A percentile compares a stretch with the other conserved stretches of the same genome.
phyloP scores from a whole-genome alignment of 2,888 invertebrate genomes.

The Ormia ochracea region DNA sequence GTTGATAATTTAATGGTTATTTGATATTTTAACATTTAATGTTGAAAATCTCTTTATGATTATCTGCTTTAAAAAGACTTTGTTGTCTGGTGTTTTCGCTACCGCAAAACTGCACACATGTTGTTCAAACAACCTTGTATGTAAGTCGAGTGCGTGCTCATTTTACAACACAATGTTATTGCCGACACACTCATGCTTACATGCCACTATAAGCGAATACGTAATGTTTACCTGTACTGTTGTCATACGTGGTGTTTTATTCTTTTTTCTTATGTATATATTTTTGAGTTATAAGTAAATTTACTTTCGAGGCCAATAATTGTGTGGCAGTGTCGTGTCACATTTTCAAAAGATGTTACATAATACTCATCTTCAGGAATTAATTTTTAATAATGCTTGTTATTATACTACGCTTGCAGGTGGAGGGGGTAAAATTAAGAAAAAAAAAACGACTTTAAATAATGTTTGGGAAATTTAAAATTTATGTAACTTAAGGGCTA shows the following conservation, averaged over 20 bases:
- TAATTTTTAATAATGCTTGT: not conserved
- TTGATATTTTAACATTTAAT: constrained; percentile 46
- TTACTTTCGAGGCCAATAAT: constrained; percentile 29
- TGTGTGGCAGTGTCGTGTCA: not conserved
- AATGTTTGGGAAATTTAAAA: not conserved
- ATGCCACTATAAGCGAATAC: too few relatives aligned
- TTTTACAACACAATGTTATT: constrained; percentile 8
- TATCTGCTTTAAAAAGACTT: not conserved
- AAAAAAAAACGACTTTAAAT: not conserved
- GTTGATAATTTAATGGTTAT: constrained; percentile 52
- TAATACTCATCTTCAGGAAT: not conserved
- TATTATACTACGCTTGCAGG: constrained; percentile 16
- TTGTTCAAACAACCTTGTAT: constrained; percentile 9
- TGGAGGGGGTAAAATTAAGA: not conserved
- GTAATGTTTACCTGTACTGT: not conserved
- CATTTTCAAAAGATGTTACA: constrained; percentile 3
- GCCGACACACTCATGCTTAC: constrained; percentile 11
- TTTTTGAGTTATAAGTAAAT: constrained; percentile 17
- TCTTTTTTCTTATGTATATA: too few relatives aligned
- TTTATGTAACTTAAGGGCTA: too few relatives aligned
- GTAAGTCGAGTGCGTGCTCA: not conserved
- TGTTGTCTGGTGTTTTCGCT: not conserved
- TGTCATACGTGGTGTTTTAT: constrained; percentile 21
- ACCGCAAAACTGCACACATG: not conserved
- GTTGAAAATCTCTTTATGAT: constrained; percentile 39